Evolutionary conservation across 2,888 invertebrate species (phyloP).

Genomic region (Brachypalpus laphriformis): DNA sequence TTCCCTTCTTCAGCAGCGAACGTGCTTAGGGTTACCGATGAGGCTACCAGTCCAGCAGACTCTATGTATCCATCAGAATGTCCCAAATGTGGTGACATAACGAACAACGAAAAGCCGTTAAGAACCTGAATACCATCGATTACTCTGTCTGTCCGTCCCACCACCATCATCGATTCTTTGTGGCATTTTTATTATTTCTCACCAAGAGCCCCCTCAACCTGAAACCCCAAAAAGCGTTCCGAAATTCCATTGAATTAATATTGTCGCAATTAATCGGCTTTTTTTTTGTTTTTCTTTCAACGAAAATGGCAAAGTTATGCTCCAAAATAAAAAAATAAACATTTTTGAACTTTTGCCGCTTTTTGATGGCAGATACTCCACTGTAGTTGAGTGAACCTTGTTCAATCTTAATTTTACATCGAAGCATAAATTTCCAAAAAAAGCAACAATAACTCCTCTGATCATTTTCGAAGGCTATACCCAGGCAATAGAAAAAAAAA

Average conservation of each 20-base stretch:
- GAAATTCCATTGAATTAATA: conserved; percentile 65
- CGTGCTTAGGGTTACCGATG: conserved; percentile 52
- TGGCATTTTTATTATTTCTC: conserved; percentile 63
- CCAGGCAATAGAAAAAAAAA: not conserved
- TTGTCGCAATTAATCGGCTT: conserved; percentile 58
- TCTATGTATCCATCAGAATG: conserved; percentile 10
- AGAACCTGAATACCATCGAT: conserved; percentile 59
- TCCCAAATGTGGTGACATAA: conserved; percentile 54
- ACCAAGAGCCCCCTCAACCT: not conserved
- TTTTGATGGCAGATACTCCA: conserved; percentile 28
- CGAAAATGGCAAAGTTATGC: conserved; percentile 22
- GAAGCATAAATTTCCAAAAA: not conserved
- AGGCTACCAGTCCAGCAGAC: conserved; percentile 40
- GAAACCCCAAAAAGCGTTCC: conserved; percentile 11
- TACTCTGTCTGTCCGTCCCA: conserved; percentile 4
- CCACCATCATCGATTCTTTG: conserved; percentile 1
- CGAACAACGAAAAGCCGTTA: conserved; percentile 44
- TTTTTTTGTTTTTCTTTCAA: conserved; percentile 22
- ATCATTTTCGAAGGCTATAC: conserved; percentile 13
- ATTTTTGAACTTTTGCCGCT: conserved; percentile 18
- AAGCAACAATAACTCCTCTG: not conserved
- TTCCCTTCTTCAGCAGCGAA: conserved; percentile 42
- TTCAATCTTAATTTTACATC: conserved; percentile 30
- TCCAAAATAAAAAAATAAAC: not conserved
- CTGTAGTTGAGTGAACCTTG: conserved; percentile 8